Evolutionary conservation across 2,113 vertebrate genomes (phyloP).

Genomic region (Myanophis thanlyinensis): DNA sequence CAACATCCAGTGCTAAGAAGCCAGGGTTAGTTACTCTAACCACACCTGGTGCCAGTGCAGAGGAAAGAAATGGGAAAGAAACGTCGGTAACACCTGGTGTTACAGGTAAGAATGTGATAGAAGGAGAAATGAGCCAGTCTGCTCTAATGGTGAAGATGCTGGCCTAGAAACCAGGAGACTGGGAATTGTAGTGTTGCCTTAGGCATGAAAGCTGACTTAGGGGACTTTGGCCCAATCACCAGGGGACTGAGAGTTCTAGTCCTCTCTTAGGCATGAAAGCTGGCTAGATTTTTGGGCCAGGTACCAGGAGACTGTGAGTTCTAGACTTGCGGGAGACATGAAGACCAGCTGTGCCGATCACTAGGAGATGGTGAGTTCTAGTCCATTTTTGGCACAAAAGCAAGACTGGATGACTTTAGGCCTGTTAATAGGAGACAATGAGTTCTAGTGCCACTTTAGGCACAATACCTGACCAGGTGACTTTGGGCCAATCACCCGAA

Average conservation of each 20-base stretch:
- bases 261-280: too few species aligned
- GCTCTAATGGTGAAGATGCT: neutral
- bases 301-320: too few species aligned
- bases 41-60: neutral
- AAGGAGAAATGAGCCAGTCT: neutral
- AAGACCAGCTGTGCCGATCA: too few species aligned
- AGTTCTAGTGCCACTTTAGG: neutral
- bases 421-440: too few species aligned
- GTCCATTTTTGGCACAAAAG: too few species aligned
- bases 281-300: too few species aligned
- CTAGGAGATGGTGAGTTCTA: too few species aligned
- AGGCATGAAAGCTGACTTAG: neutral
- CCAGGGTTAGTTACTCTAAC: too few species aligned
- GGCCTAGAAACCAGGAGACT: neutral
- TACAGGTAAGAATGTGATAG: slow-evolving; percentile 25
- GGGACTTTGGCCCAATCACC: neutral
- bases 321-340: too few species aligned
- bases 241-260: too few species aligned
- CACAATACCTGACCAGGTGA: neutral
- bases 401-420: too few species aligned
- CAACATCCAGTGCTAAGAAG: neutral
- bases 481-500: neutral
- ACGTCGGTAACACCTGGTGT: neutral
- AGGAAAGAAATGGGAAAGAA: neutral
- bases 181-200: neutral